Conservation (phyloP, 2,113 vertebrate species). For the Ancistrus triradiatus region DNA sequence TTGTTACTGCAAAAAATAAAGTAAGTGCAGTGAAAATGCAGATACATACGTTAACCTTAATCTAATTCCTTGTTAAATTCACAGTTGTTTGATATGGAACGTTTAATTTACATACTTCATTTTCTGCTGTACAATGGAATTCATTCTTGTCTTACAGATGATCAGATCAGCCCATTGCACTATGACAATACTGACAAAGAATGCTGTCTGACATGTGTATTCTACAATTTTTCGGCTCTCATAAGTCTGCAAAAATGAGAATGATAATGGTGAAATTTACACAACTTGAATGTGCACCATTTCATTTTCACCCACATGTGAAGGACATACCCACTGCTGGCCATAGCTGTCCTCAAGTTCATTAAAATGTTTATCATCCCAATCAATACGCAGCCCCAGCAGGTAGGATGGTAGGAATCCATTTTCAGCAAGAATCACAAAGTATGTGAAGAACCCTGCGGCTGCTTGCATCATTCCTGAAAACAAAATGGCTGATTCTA, state of each 20-base stretch:
- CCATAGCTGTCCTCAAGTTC: conserved; percentile 70
- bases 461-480: conserved; percentile 73
- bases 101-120: conserved; percentile 76
- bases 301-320: background rate
- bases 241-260: conserved; percentile 74
- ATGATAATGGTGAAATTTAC: background rate
- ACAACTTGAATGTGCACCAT: no score
- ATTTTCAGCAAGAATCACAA: conserved; percentile 79
- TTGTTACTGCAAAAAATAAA: conserved; percentile 59
- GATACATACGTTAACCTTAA: no score
- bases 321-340: conserved; percentile 71
- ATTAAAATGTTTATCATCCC: conserved; percentile 73
- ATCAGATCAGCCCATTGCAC: conserved; percentile 90
- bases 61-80: no score
- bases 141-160: conserved; percentile 88
- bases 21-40: no score
- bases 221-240: conserved; percentile 89
- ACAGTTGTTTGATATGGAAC: background rate
- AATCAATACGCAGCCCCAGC: conserved; percentile 72
- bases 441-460: conserved; percentile 77
- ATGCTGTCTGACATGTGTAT: conserved; percentile 90
- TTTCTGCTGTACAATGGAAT: conserved; percentile 86
- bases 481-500: background rate
- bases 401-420: conserved; percentile 72
- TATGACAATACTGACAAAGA: conserved; percentile 86